Percentiles rank a stretch among this genome's conserved stretches.
These are phyloP conservation scores for Selenia dentaria DNA, from an alignment of 2,888 invertebrate species.

Conservation along the genomic window DNA sequence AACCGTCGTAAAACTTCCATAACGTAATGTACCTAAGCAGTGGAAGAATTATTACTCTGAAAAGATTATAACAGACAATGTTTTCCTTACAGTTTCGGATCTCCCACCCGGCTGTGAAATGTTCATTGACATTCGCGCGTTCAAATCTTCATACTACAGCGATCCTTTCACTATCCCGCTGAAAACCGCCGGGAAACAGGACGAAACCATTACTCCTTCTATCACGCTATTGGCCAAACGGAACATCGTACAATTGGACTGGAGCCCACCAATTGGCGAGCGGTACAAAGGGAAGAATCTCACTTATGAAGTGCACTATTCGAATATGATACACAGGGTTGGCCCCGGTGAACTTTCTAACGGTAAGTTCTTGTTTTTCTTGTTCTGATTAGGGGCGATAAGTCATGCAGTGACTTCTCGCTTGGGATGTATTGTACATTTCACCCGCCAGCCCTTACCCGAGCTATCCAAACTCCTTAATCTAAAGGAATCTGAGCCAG, in stretches of 20 bases:
- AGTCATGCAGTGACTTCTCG: too few species aligned
- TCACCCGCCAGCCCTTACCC: too few species aligned
- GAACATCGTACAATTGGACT: constrained; percentile 86
- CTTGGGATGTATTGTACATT: too few species aligned
- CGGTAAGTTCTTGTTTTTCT: constrained; percentile 76
- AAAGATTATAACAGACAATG: too few species aligned
- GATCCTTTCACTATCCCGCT: constrained; percentile 73
- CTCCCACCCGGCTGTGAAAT: constrained; percentile 80
- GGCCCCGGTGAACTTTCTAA: constrained; percentile 76
- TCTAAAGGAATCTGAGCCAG: too few species aligned
- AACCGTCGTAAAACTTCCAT: too few species aligned
- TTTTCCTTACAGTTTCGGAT: constrained; percentile 77
- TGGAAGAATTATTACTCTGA: too few species aligned
- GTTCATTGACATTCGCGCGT: constrained; percentile 86
- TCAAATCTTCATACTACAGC: constrained; percentile 83
- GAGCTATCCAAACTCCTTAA: too few species aligned
- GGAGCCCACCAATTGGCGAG: constrained; percentile 86
- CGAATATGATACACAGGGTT: constrained; percentile 62
- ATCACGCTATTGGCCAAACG: constrained; percentile 80
- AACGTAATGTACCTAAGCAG: too few species aligned
- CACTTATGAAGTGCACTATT: constrained; percentile 90
- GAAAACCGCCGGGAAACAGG: constrained; percentile 73
- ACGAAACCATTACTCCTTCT: constrained; percentile 79
- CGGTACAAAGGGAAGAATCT: constrained; percentile 69
- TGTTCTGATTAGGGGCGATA: too few species aligned